Percentiles rank a stretch among this genome's conserved stretches.
These are phyloP conservation scores for Eleginops maclovinus DNA, from an alignment of 2,113 vertebrate genomes.

Conservation along the genomic window DNA sequence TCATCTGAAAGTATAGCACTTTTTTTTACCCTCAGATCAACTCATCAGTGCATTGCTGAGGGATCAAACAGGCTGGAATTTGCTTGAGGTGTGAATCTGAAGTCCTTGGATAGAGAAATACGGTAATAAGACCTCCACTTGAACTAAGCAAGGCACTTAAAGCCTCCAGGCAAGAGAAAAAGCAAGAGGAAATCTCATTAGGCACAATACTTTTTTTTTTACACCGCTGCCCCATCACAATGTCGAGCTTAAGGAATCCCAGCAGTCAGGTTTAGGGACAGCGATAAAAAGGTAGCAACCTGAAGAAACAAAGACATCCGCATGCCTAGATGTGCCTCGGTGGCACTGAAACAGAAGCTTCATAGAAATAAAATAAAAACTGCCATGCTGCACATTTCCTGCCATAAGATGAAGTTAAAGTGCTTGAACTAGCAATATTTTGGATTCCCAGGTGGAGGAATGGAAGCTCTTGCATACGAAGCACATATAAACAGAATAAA, in stretches of 20 bases:
- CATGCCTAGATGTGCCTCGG: slow-evolving; percentile 38
- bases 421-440: slow-evolving; percentile 82
- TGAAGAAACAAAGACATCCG: slow-evolving; percentile 56
- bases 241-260: slow-evolving; percentile 59
- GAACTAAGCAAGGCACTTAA: slow-evolving; percentile 71
- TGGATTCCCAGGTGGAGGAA: slow-evolving; percentile 74
- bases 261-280: slow-evolving; percentile 71
- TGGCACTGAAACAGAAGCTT: slow-evolving; percentile 56
- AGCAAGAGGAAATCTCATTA: slow-evolving; percentile 81
- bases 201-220: slow-evolving; percentile 70
- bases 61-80: slow-evolving; percentile 81
- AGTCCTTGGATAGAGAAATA: slow-evolving; percentile 72
- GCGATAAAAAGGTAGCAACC: slow-evolving; percentile 43
- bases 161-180: slow-evolving; percentile 60
- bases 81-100: slow-evolving; percentile 80
- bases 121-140: slow-evolving; percentile 81
- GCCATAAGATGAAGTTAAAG: slow-evolving; percentile 69
- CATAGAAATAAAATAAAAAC: slow-evolving; percentile 59
- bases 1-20: slow-evolving; percentile 39
- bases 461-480: slow-evolving; percentile 68
- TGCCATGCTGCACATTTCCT: slow-evolving; percentile 77
- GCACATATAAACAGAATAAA: slow-evolving; percentile 72
- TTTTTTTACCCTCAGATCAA: slow-evolving; percentile 72
- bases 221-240: slow-evolving; percentile 61
- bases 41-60: slow-evolving; percentile 62